Base-by-base conservation (phyloP, 2,113 vertebrate species). In the Physeter macrocephalus region DNA sequence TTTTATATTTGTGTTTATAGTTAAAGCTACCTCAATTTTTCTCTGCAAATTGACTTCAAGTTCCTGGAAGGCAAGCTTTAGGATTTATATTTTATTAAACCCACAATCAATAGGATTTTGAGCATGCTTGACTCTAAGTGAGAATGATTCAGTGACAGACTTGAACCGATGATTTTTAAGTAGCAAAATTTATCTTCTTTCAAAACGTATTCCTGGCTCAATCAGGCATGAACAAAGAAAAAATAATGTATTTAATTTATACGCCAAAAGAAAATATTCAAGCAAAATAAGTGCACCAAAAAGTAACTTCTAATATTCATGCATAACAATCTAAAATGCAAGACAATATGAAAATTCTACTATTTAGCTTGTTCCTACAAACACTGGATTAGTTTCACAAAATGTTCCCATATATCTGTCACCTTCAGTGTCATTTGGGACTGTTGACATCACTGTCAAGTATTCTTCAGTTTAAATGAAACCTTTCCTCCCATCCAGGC, bases 391-490 rank as follows among this genome's bases (percentile, higher is more conserved):
- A 92, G 75, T 90, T 91, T 92, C 69, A 72, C 43, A 81, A 92
- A 95, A 93, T 17, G 9, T 85, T 64, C 27, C 11, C 29, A 46
- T 66, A 31, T 25, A 90, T 86, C 36, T 90, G 61, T 93, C 87
- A 72, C 39, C 72, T 88, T 59, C 41, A 12, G 61, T 75, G 1
- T 93, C 43, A 89, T 82, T 96, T 97, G 61, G 74, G 67, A 78
- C 61, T 94, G 36, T 11, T 81, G 41, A 84, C 25, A 88, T 88
- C 49, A 93, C 36, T 95, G 13, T 93, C 69, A 89, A 96, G 27
- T 87, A 88, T 81, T 95, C 12, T 84, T 92, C 27, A 43, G 41
- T 90, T 80, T 83, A 88, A 90, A 49, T 94, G 62, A 71, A 96
- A 80, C 6, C 15, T 94, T 96, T 96, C 41, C 21, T 81, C 61